Percentiles rank a stretch among this genome's conserved stretches.
Conservation (phyloP, 2,113 vertebrate species). For the Coryphaenoides rupestris region DNA sequence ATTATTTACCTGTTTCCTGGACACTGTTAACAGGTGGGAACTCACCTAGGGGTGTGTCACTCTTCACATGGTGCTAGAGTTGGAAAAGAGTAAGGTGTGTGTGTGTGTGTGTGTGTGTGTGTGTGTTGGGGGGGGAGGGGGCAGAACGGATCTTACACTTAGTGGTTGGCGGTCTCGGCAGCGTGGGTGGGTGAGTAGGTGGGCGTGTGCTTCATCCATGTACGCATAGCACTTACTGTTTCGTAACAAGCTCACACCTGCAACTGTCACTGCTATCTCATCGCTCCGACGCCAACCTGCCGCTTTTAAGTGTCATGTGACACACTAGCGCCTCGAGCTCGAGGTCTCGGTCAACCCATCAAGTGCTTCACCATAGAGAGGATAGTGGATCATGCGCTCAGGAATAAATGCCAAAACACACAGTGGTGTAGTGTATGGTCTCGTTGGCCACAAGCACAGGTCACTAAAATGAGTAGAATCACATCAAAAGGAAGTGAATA, state of each 20-base stretch:
- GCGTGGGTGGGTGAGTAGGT: slow-evolving; percentile 11
- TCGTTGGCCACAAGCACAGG: slow-evolving; percentile 24
- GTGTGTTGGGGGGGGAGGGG: not conserved
- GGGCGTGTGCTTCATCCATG: not conserved
- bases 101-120: no score
- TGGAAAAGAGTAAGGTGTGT: not conserved
- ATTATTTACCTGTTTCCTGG: slow-evolving; percentile 59
- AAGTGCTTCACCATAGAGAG: no score
- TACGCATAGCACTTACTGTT: slow-evolving; percentile 5
- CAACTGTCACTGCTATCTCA: no score
- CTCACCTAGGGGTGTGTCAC: slow-evolving; percentile 52
- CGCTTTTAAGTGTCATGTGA: no score
- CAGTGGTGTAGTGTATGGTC: no score
- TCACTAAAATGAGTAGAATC: no score
- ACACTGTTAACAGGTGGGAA: slow-evolving; percentile 36
- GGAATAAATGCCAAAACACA: no score
- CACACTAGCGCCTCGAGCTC: no score
- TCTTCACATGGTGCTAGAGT: slow-evolving; percentile 20
- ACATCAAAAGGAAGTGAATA: slow-evolving; percentile 27
- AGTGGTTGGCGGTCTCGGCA: slow-evolving; percentile 1
- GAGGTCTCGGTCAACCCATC: no score
- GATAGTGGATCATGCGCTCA: no score
- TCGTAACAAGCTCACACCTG: not conserved
- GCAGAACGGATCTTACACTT: slow-evolving; percentile 16
- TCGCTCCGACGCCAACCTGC: no score